Base-by-base conservation (phyloP, 1,140 invertebrate genomes). In the Hylaeus anthracinus region DNA sequence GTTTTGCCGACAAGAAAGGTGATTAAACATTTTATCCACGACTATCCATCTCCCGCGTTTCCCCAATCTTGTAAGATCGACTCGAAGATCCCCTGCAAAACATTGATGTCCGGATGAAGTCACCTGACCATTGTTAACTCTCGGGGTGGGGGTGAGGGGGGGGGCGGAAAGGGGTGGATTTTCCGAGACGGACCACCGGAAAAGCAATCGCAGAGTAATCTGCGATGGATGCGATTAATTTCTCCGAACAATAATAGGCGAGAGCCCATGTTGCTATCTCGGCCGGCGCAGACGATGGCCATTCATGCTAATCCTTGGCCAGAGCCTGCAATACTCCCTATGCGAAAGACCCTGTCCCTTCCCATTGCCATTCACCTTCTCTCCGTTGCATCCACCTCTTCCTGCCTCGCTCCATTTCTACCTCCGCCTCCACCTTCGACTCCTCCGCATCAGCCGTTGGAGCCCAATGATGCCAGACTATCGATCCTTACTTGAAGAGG, bases 381-480 rank as follows among this genome's bases (percentile, higher is more conserved):
- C 74, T 37, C n/a, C 48, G 73, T 74, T 70, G 77, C 63, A 81
- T 79, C 75, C 66, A 76, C 73, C 80, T 85, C 71, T 78, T 65
- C 55, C 58, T 72, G 15, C 45, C 72, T 71, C 71, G 60, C 45
- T 55, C 66, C 79, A 14, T 69, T 81, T 71, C 65, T 63, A 71
- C 81, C 82, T 51, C 77, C 69, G 61, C 78, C 80, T 76, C 83
- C 71, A 65, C 80, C 81, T 81, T 83, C 84, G 81, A 79, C 81
- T 84, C 67, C 76, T 80, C 74, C 74, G 76, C 87, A 88, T 90
- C 86, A 90, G 86, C 84, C 79, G 83, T 86, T 81, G 63, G 81
- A 90, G 83, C 79, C 89, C 87, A 89, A 91, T 91, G 88, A 92
- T 91, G 90, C 90, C 85, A 86, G 89, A 90, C 90, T 91, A 92